phyloP scores from a whole-genome alignment of 2,797 vertebrate species.

The Podargus strigoides region DNA sequence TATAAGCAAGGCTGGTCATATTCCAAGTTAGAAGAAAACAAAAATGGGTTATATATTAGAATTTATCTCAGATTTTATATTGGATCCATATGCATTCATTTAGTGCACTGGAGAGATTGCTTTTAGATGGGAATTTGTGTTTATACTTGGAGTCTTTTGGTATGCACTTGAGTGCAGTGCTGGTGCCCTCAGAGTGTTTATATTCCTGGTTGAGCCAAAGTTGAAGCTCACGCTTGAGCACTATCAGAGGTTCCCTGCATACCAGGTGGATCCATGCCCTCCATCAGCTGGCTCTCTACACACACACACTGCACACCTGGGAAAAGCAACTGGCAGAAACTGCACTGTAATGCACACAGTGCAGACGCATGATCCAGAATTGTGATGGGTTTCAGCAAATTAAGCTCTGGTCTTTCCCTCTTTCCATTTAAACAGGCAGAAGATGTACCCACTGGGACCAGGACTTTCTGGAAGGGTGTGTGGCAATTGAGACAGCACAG shows the following conservation, averaged over 20 bases:
- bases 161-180: not conserved
- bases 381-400: not conserved
- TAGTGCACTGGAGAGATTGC: not conserved
- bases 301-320: no score
- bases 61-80: not conserved
- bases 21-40: not conserved
- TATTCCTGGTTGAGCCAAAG: not conserved
- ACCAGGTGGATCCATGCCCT: not conserved
- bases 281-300: not conserved
- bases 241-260: not conserved
- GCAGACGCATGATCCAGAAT: not conserved
- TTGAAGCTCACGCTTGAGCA: not conserved
- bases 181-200: not conserved
- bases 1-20: not conserved
- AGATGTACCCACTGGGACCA: not conserved
- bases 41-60: not conserved
- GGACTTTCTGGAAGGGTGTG: not conserved
- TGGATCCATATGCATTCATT: not conserved
- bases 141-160: not conserved
- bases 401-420: not conserved
- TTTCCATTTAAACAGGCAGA: not conserved
- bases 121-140: not conserved
- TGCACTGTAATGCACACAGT: not conserved
- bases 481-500: not conserved
- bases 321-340: not conserved